Conservation (phyloP, 2,888 invertebrate species). For the Pseudoips prasinana region DNA sequence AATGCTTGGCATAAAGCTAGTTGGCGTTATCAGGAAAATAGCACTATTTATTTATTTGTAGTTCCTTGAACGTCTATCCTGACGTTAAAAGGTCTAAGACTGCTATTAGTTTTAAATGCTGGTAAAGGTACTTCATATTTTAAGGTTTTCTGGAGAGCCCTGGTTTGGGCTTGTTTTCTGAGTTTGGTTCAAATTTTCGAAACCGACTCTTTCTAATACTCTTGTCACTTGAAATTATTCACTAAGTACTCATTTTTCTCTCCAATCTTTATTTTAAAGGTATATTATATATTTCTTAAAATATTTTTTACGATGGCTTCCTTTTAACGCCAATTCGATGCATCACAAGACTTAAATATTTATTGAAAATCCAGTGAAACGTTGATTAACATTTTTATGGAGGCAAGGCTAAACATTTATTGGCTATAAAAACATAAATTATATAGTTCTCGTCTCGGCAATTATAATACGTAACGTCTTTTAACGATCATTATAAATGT, state of each 20-base stretch:
- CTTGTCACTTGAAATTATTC: constrained; percentile 16
- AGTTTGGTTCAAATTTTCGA: neutral
- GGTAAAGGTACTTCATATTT: neutral
- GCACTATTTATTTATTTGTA: constrained; percentile 6
- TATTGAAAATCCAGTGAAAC: constrained; percentile 55
- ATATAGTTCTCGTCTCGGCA: constrained; percentile 9
- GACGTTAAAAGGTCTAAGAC: constrained; percentile 17
- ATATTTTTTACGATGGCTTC: constrained; percentile 10
- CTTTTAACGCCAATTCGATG: constrained; percentile 31
- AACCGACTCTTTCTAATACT: constrained; percentile 12
- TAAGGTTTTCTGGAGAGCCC: neutral
- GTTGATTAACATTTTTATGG: constrained; percentile 37
- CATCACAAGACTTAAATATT: constrained; percentile 47
- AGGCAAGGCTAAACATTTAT: constrained; percentile 31
- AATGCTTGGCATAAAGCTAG: constrained; percentile 5
- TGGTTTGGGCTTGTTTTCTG: neutral
- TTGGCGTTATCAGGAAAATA: constrained; percentile 37
- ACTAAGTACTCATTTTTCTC: neutral
- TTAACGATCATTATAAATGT: too few relatives aligned
- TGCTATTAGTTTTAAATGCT: constrained; percentile 10
- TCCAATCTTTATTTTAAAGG: neutral
- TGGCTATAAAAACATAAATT: neutral
- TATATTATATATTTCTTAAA: constrained; percentile 1
- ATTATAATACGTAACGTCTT: constrained; percentile 10
- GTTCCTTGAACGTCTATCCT: constrained; percentile 23